These are phyloP conservation scores for Halcyon chelicuti DNA, from an alignment of 2,797 vertebrate genomes.

Conservation along the genomic window DNA sequence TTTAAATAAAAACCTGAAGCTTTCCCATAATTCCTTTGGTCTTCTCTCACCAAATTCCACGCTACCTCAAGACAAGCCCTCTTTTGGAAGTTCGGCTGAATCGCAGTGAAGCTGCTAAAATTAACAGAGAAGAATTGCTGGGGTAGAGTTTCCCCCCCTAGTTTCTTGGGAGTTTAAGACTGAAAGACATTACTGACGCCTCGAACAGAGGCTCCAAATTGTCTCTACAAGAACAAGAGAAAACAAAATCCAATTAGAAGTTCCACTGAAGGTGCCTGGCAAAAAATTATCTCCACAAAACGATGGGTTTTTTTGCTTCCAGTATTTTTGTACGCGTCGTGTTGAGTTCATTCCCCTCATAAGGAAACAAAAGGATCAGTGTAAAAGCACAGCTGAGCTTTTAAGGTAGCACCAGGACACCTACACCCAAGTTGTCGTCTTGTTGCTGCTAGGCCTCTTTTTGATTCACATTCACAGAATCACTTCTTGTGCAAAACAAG, in stretches of 20 bases:
- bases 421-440: conserved; percentile 82
- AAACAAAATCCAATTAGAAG: conserved; percentile 69
- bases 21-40: conserved; percentile 88
- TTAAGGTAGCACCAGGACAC: conserved; percentile 88
- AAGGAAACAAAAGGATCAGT: conserved; percentile 73
- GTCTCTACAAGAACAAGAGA: conserved; percentile 74
- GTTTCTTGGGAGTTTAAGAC: conserved; percentile 67
- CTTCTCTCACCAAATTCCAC: conserved; percentile 80
- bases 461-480: conserved; percentile 98
- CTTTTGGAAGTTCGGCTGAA: conserved; percentile 74
- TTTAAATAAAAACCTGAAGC: conserved; percentile 77
- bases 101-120: conserved; percentile 75
- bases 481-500: conserved; percentile 99
- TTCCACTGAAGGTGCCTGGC: conserved; percentile 76
- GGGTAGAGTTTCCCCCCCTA: conserved; percentile 42
- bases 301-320: conserved; percentile 69
- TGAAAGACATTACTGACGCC: conserved; percentile 72
- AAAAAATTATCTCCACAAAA: conserved; percentile 67
- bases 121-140: conserved; percentile 73
- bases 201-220: conserved; percentile 36
- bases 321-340: conserved; percentile 54
- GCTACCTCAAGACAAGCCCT: conserved; percentile 74
- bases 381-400: conserved; percentile 85
- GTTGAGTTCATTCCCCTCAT: conserved; percentile 64
- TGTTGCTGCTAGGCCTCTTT: conserved; percentile 80